These are phyloP conservation scores for Tetraneura akinire DNA, from an alignment of 1,140 invertebrate genomes.

Conservation along the genomic window DNA sequence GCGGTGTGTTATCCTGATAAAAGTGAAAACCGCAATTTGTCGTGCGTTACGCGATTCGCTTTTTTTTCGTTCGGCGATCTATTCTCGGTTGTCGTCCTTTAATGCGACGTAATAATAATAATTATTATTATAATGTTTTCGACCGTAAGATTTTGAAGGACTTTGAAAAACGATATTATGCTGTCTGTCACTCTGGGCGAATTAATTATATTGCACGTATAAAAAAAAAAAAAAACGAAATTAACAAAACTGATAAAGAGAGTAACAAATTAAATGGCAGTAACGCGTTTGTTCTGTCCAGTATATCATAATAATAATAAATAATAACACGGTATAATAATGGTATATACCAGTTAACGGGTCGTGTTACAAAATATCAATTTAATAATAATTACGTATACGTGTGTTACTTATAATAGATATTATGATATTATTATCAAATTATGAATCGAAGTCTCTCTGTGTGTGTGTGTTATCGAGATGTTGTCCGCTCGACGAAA, in stretches of 20 bases:
- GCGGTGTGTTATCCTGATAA: slow-evolving; percentile 4
- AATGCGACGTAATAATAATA: not conserved
- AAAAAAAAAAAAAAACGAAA: too few species aligned
- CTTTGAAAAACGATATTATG: not conserved
- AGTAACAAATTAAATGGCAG: not conserved
- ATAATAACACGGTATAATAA: not conserved
- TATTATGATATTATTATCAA: not conserved
- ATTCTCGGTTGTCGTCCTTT: not conserved
- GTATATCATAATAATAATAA: not conserved
- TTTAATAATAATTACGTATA: slow-evolving; percentile 21
- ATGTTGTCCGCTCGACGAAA: not conserved
- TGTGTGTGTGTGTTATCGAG: not conserved
- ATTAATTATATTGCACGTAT: too few species aligned
- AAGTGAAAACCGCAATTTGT: slow-evolving; percentile 35
- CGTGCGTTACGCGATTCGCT: not conserved
- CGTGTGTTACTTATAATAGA: too few species aligned
- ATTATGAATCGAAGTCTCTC: not conserved
- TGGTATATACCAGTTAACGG: not conserved
- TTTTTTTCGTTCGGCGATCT: slow-evolving; percentile 2
- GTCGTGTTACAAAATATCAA: slow-evolving; percentile 33
- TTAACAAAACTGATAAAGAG: not conserved
- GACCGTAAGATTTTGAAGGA: slow-evolving; percentile 21
- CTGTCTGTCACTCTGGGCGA: too few species aligned
- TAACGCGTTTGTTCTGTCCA: not conserved
- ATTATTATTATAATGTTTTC: too few species aligned